A percentile compares a stretch with the other conserved stretches of the same genome.
Evolutionary conservation across 2,797 vertebrate genomes (phyloP).

Genomic region (Heliangelus exortis): DNA sequence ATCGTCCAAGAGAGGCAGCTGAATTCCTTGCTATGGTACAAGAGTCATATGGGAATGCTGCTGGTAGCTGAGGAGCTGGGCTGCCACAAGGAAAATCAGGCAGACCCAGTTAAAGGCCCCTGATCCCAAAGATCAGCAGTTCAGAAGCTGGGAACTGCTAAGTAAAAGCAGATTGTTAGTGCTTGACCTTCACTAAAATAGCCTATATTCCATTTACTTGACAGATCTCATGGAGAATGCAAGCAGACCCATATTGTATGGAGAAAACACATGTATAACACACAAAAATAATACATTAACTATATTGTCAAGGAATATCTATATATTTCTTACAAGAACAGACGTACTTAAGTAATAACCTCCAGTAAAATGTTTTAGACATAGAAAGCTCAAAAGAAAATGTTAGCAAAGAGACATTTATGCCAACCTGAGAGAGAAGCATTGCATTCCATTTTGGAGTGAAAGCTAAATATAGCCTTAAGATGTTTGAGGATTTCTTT

Average conservation of each 20-base stretch:
- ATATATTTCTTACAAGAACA: background rate
- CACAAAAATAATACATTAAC: background rate
- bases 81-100: accelerated
- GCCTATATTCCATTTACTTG: background rate
- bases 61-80: background rate
- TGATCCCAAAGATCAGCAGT: background rate
- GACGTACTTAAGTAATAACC: background rate
- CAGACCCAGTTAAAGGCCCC: background rate
- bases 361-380: background rate
- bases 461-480: background rate
- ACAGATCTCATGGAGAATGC: background rate
- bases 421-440: background rate
- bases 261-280: background rate
- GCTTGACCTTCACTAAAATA: background rate
- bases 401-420: background rate
- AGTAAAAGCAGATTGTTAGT: background rate
- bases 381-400: background rate
- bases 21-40: background rate
- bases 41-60: background rate
- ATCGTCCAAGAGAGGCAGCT: background rate
- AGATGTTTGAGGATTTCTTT: background rate
- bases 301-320: background rate
- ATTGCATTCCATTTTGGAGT: background rate
- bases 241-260: background rate
- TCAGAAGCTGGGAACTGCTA: background rate